phyloP scores from a whole-genome alignment of 23 tunicate genomes.

The Halocynthia aurantium region DNA sequence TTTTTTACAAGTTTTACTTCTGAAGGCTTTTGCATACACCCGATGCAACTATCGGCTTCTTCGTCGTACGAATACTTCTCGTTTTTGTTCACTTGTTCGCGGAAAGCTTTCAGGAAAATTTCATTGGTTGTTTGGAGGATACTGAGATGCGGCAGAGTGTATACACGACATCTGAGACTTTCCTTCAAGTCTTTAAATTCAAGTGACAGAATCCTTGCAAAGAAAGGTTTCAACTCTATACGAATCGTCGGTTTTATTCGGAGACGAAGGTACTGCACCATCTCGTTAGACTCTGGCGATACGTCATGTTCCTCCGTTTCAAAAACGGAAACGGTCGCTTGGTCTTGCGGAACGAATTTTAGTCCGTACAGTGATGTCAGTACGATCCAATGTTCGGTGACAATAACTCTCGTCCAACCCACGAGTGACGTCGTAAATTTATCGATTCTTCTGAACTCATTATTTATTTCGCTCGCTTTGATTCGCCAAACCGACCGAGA shows the following conservation, averaged over 20 bases:
- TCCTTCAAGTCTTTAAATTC: constrained; percentile 71
- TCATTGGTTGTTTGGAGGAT: constrained; percentile 54
- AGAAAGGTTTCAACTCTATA: constrained; percentile 24
- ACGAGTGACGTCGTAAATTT: constrained; percentile 51
- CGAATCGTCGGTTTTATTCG: constrained; percentile 29
- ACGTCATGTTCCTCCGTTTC: constrained; percentile 69
- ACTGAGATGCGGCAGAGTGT: constrained; percentile 43
- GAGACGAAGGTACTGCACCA: constrained; percentile 57
- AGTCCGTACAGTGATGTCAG: constrained; percentile 48
- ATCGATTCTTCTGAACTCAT: constrained; percentile 70
- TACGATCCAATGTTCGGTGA: constrained; percentile 73
- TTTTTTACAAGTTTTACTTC: constrained; percentile 58
- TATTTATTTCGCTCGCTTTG: constrained; percentile 25
- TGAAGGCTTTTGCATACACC: constrained; percentile 66
- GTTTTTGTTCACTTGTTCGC: constrained; percentile 56
- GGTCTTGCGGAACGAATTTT: constrained; percentile 48
- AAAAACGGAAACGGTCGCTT: constrained; percentile 36
- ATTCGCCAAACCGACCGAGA: constrained; percentile 17
- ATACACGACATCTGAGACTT: constrained; percentile 21
- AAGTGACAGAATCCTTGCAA: constrained; percentile 56
- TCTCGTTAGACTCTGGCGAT: constrained; percentile 64
- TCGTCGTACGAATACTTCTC: constrained; percentile 13
- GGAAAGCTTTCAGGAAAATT: constrained; percentile 68
- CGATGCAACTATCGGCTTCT: constrained; percentile 55
- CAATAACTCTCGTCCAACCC: constrained; percentile 42